Evolutionary conservation across 2,888 invertebrate genomes (phyloP), one percentile per base, ranked within the genome.

Genomic region (Liopterus haemorrhoidalis): DNA sequence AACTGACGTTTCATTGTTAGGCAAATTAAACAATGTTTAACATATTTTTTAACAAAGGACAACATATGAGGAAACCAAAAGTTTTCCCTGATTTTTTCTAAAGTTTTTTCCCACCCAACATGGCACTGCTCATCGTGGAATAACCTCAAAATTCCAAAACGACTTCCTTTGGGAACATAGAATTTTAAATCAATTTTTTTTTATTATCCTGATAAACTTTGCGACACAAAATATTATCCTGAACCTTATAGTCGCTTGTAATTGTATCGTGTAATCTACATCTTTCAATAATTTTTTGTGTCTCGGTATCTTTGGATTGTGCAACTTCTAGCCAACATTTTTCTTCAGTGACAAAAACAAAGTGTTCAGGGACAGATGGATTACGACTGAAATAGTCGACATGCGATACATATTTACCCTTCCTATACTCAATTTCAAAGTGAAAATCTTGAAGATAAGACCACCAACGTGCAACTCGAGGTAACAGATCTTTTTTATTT

Each of bases 381-480:
- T 57, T 56, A 2, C 55, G 38, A 28, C 57, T 57, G n/a, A 56
- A 35, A 2, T 50, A 49, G 37, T 58, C 57, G 3, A 54, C 55
- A 41, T 57, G 56, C 3, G 36, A 42, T 46, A 58, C 49, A 14
- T 39, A 14, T 20, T 20, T 40, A 14, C 52, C 54, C 31, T 50
- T 50, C 5, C 54, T 18, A 39, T 57, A 52, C 24, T 47, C 38
- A 12, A 54, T 52, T 9, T 51, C 43, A 33, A 57, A 57, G 8
- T 39, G 46, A 37, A 54, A 56, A 27, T 57, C 54, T 36, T 58
- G 59, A 5, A 59, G 11, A 20, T 57, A 57, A 1, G 55, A 24
- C 60, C 61, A 62, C 60, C 61, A 62, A 0, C 62, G 40, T 1
- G 57, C 58, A 1, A 62, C 57, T 2, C 59, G 39, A 1, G 60